Base-by-base conservation (phyloP, 2,888 invertebrate genomes). In the Diploptera punctata region DNA sequence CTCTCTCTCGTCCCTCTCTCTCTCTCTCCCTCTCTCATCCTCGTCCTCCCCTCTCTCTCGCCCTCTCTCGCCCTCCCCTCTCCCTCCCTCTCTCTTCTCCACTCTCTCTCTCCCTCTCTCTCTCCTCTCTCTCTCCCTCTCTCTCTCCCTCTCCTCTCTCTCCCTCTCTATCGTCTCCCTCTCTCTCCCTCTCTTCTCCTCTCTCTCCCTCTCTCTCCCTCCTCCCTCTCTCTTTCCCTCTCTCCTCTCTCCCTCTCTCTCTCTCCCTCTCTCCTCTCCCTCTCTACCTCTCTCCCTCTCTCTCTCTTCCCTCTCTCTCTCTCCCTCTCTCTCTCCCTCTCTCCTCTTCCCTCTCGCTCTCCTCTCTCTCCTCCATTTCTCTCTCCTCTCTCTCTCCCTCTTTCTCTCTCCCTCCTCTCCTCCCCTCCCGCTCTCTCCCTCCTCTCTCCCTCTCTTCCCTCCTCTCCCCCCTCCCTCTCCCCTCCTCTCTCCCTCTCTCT, bases 101-200 rank as follows among this genome's bases (percentile, higher is more conserved):
- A 21, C 33, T 43, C 60, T 26, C 62, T n/a, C 33, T 31, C 65
- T 19, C 24, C 65, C 62, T 19, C 65, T 49, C 38, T 65, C 33
- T 33, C 33, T 54, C 24, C 57, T 43, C 70, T 43, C 26, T 33
- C 60, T 54, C 65, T n/a, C n/a, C n/a, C n/a, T n/a, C n/a, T n/a
- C n/a, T n/a, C n/a, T n/a, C n/a, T n/a, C 24, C 26, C 43, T 44
- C 29, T 19, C 52, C 33, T n/a, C n/a, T n/a, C n/a, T n/a, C n/a
- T n/a, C n/a, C n/a, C n/a, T n/a, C n/a, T n/a, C n/a, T n/a, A n/a
- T 31, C 52, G 18, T 44, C 44, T 9, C 4, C 5, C 5, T 24
- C 61, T 43, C 26, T 16, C 10, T 43, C 29, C 18, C 43, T 24
- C 19, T 16, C 29, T n/a, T 24, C 26, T 47, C 18, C 26, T 68